Evolutionary conservation across 2,113 vertebrate genomes (phyloP), one percentile per base, ranked within the genome.

Genomic region (Triplophysa dalaica): DNA sequence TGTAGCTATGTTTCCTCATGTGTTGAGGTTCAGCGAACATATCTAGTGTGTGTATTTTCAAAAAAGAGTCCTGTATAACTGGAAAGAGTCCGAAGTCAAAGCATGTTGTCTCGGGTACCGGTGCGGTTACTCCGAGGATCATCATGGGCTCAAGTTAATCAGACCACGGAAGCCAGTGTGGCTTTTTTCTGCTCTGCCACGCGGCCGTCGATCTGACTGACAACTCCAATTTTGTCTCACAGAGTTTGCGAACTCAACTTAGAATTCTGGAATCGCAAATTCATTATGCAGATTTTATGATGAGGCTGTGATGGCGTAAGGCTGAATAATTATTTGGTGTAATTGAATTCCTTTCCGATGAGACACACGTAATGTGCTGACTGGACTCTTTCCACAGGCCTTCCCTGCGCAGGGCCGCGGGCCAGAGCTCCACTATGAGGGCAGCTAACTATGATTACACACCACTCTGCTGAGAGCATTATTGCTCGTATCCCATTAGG

Each of bases 371-470:
- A 87, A 77, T 88, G 78, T 88, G 86, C 85, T 89, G 79, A 84
- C 86, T 88, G 88, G 87, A 92, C 81, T 84, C 83, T 89, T 89
- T 90, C 88, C 65, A 74, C 87, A 84, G 88, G 83, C 86, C 70
- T 87, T 86, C 87, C 88, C 89, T 84, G 68, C 86, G 83, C 77
- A 82, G 81, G 85, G 86, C 84, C 84, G 75, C 83, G 85, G 87
- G 84, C 84, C 87, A 84, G 87, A 87, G 88, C 86, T 90, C 89
- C 86, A 86, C 86, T 82, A 87, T 83, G 68, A 61, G 61, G 77
- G 85, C 80, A 21, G 84, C 85, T 84, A 67, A 68, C 48, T 77
- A 54, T 70, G 78, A 76, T 78, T 81, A 73, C 48, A 33, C 41
- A 62, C 75, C 19, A 54, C 29, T 61, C 13, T 58, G 62, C 24